phyloP scores from a whole-genome alignment of 2,797 vertebrate species.

The Macropus fuliginosus region DNA sequence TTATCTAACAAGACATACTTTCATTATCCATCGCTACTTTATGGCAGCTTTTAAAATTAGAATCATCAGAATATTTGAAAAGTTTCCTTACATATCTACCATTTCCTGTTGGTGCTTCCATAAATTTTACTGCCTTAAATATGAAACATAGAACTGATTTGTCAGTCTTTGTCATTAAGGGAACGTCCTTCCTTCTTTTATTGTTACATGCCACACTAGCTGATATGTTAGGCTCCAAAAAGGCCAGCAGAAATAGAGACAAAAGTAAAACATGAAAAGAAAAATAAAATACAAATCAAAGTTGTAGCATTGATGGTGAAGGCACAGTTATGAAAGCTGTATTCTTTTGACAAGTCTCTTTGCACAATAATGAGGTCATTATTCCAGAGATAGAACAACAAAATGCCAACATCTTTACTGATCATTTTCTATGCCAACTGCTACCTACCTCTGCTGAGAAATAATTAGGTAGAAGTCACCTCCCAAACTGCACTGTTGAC shows the following conservation, averaged over 20 bases:
- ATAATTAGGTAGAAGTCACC: neutral
- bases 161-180: constrained; percentile 58
- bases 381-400: neutral
- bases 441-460: neutral
- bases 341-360: neutral
- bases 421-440: neutral
- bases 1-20: constrained; percentile 70
- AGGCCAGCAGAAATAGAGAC: neutral
- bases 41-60: constrained; percentile 83
- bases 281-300: neutral
- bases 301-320: neutral
- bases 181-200: constrained; percentile 3
- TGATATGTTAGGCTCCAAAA: neutral
- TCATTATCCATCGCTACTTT: constrained; percentile 78
- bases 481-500: neutral
- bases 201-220: neutral
- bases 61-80: constrained; percentile 77
- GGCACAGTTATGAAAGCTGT: neutral
- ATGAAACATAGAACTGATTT: constrained; percentile 78
- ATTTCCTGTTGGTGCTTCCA: constrained; percentile 78
- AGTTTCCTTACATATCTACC: constrained; percentile 76
- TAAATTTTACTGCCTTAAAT: constrained; percentile 77
- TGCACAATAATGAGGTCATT: neutral
- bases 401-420: neutral
- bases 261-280: neutral